These are phyloP conservation scores for Hyperoplus lanceolatus DNA, from an alignment of 2,797 vertebrate genomes.

Conservation along the genomic window DNA sequence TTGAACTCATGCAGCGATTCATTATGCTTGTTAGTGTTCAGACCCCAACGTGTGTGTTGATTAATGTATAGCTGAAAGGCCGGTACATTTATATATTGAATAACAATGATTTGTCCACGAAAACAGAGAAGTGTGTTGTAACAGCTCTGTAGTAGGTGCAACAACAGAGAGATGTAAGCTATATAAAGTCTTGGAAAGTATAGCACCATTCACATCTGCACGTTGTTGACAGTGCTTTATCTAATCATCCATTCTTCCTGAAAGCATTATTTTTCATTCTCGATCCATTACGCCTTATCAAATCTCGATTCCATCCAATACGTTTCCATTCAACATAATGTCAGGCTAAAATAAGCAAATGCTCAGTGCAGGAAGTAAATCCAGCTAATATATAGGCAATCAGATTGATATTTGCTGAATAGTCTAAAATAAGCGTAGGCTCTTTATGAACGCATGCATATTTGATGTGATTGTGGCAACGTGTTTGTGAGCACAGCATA, in stretches of 20 bases:
- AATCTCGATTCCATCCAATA: constrained; percentile 15
- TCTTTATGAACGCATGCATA: constrained; percentile 43
- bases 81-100: constrained; percentile 2
- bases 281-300: constrained; percentile 20
- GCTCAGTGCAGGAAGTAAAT: constrained; percentile 25
- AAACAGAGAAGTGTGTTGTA: background rate
- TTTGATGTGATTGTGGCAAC: constrained; percentile 47
- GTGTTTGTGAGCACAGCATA: constrained; percentile 36
- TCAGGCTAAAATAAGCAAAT: constrained; percentile 23
- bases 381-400: constrained; percentile 27
- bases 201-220: constrained; percentile 3
- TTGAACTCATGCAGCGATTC: background rate
- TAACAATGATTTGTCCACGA: background rate
- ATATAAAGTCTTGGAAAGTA: background rate
- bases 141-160: background rate
- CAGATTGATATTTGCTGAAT: constrained; percentile 37
- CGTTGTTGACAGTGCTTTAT: constrained; percentile 21
- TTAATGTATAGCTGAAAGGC: constrained; percentile 4
- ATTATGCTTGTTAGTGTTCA: background rate
- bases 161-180: background rate
- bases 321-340: constrained; percentile 18
- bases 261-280: constrained; percentile 19
- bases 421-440: constrained; percentile 10
- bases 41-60: background rate
- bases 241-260: constrained; percentile 35